These are phyloP conservation scores for Hyles euphorbiae DNA, from an alignment of 1,140 invertebrate genomes.

Conservation along the genomic window DNA sequence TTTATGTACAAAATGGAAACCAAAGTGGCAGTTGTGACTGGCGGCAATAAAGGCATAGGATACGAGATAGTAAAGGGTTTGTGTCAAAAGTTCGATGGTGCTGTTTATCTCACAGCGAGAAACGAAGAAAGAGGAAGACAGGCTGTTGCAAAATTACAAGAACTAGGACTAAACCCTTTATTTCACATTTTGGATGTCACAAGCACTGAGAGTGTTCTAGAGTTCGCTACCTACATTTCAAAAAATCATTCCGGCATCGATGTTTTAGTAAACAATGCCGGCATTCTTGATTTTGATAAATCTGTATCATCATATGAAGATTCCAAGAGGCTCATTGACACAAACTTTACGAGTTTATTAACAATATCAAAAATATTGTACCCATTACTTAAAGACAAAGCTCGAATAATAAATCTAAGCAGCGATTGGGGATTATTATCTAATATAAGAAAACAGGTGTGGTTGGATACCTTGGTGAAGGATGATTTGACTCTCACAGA, in stretches of 20 bases:
- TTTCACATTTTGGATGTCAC: conserved; percentile 84
- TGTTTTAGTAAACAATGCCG: conserved; percentile 91
- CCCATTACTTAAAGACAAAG: conserved; percentile 81
- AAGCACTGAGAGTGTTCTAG: conserved; percentile 77
- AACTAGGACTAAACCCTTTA: conserved; percentile 73
- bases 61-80: conserved; percentile 83
- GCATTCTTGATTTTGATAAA: conserved; percentile 81
- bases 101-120: conserved; percentile 81
- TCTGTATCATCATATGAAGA: conserved; percentile 81
- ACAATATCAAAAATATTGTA: conserved; percentile 81
- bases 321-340: conserved; percentile 81
- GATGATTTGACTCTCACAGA: conserved; percentile 73
- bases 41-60: conserved; percentile 87
- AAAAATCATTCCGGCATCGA: conserved; percentile 84
- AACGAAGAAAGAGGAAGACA: conserved; percentile 76
- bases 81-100: conserved; percentile 79
- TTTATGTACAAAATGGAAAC: conserved; percentile 69
- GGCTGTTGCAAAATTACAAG: conserved; percentile 77
- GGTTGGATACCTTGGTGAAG: conserved; percentile 71
- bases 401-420: conserved; percentile 85
- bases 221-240: conserved; percentile 78
- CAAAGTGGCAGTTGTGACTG: conserved; percentile 80
- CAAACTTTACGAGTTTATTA: conserved; percentile 83
- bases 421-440: conserved; percentile 81
- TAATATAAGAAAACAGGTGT: conserved; percentile 74